Evolutionary conservation across 2,888 invertebrate species (phyloP), one percentile per base, ranked within the genome.

Genomic region (Anthrax anthrax): DNA sequence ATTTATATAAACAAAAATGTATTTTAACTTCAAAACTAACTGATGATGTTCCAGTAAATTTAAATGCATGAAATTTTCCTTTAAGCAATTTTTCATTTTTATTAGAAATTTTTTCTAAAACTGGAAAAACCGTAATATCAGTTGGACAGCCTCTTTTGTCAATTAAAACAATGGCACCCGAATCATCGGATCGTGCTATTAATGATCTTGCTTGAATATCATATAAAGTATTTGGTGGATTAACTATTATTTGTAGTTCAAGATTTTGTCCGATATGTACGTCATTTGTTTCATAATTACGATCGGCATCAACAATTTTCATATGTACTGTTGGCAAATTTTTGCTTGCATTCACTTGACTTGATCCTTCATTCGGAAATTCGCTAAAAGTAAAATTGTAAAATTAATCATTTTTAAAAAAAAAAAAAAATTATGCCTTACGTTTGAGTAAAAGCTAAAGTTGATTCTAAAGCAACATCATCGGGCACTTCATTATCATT

Each of bases 1-100:
- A 90, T 50, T 72, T 72, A 2, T 72, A 69, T n/a, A 77, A 70
- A 59, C 90, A 91, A 63, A 87, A 88, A 51, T 83, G 80, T 13
- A 90, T 81, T 65, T 84, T 80, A 2, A 88, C 79, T 56, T 83
- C 81, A 60, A 91, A 90, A 51, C 82, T 74, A 0, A 90, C 84
- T 8, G 85, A 74, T 29, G 84, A 79, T n/a, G 88, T 85, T 13
- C 82, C 79, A 0, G 86, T 81, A 67, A 91, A 91, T 52, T 89
- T 84, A 65, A 91, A 91, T 0, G 89, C 90, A 59, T 83, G 81
- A 63, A 88, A 89, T 18, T 74, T 73, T 4, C 78, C 75, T 0
- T 72, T 66, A 17, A 85, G 63, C 39, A 73, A 58, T 51, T 58
- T 66, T 3, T 60, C 60, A 4, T 59, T 57, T 3, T 58, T 57